Percentiles rank a stretch among this genome's conserved stretches.
phyloP scores from a whole-genome alignment of 2,888 invertebrate genomes.

The Phrixothrix hirtus region DNA sequence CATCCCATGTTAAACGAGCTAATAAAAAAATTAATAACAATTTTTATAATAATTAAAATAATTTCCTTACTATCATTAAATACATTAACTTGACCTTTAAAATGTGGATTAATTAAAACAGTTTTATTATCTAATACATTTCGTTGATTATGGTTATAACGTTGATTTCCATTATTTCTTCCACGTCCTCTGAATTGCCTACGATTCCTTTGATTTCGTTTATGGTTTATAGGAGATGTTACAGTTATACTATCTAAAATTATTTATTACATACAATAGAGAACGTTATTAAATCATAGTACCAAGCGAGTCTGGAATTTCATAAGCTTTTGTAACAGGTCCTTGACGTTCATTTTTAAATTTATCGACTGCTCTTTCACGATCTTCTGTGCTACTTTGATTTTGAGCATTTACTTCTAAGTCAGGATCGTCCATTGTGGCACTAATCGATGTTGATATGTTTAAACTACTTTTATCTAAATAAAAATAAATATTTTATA shows the following conservation, averaged over 20 bases:
- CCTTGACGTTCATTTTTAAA: constrained; percentile 39
- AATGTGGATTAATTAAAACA: constrained; percentile 71
- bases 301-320: constrained; percentile 34
- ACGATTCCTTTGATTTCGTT: constrained; percentile 6
- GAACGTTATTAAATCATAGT: constrained; percentile 5
- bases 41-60: no score
- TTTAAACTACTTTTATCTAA: no score
- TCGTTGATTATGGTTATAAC: constrained; percentile 8
- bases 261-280: not conserved
- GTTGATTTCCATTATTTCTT: constrained; percentile 13
- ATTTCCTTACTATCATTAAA: constrained; percentile 60
- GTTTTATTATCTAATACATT: constrained; percentile 54
- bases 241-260: constrained; percentile 15
- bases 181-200: constrained; percentile 7
- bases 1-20: constrained; percentile 41
- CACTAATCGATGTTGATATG: no score
- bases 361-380: constrained; percentile 34
- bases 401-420: constrained; percentile 14
- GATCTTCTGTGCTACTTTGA: constrained; percentile 32
- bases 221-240: not conserved
- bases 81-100: constrained; percentile 64
- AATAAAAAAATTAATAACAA: constrained; percentile 20
- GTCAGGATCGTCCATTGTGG: no score
- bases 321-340: constrained; percentile 19
- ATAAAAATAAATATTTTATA: not conserved